Evolutionary conservation across 2,888 invertebrate genomes (phyloP).

Genomic region (Mesopsocus fuscifrons): DNA sequence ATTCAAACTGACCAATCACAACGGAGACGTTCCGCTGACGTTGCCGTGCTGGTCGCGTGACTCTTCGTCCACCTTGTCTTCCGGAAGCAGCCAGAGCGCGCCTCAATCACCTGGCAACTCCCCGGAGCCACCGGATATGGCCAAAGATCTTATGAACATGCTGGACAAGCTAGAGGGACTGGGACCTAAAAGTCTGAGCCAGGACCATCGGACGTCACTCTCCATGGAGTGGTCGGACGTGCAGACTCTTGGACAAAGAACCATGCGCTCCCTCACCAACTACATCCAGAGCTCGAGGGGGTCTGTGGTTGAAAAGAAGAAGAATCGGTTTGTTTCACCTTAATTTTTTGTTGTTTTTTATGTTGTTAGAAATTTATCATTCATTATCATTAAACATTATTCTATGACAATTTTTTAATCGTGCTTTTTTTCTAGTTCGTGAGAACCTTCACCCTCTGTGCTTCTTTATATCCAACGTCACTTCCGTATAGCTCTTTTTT

Average conservation of each 20-base stretch:
- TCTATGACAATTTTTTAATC: no score
- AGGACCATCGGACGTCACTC: conserved; percentile 35
- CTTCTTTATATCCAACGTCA: no score
- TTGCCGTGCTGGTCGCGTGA: conserved; percentile 14
- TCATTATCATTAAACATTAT: no score
- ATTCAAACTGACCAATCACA: conserved; percentile 44
- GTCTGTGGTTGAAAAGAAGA: conserved; percentile 22
- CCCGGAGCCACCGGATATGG: conserved; percentile 21
- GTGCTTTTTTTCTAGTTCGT: no score
- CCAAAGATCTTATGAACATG: conserved; percentile 57
- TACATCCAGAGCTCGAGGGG: conserved; percentile 42
- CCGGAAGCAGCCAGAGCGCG: conserved; percentile 18
- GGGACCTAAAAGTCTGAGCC: conserved; percentile 14
- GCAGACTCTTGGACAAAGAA: conserved; percentile 51
- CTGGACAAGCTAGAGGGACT: conserved; percentile 57
- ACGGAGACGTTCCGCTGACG: conserved; percentile 46
- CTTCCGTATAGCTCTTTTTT: no score
- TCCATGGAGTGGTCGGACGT: conserved; percentile 57
- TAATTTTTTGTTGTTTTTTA: conserved; percentile 1
- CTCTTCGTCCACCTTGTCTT: conserved; percentile 14
- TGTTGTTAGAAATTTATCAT: not conserved
- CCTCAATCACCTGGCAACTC: conserved; percentile 18
- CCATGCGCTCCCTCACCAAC: conserved; percentile 62
- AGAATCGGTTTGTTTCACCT: not conserved
- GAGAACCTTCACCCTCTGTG: no score